These are phyloP conservation scores for Drosophila neonasuta DNA, from an alignment of 2,888 invertebrate species.

Conservation along the genomic window DNA sequence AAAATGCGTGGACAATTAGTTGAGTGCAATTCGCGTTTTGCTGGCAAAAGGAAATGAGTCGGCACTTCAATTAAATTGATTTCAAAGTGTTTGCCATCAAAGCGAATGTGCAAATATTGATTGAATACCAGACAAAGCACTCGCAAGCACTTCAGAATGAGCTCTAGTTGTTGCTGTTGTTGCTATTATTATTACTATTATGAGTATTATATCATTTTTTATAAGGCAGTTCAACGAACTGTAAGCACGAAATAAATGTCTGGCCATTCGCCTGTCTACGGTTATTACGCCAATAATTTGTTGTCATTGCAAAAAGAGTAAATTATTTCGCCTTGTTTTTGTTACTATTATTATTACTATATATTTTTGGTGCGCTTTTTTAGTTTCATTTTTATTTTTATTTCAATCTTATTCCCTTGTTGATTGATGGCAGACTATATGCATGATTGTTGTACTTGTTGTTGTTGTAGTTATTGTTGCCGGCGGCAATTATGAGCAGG, in stretches of 20 bases:
- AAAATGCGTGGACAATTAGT: slow-evolving; percentile 3
- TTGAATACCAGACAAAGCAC: slow-evolving; percentile 7
- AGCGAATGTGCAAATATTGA: slow-evolving; percentile 22
- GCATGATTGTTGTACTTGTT: slow-evolving; percentile 30
- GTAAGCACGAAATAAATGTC: slow-evolving; percentile 50
- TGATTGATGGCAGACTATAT: slow-evolving; percentile 54
- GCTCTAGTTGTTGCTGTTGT: slow-evolving; percentile 27
- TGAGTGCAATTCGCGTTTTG: slow-evolving; percentile 5
- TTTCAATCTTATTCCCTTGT: slow-evolving; percentile 26
- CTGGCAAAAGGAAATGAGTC: slow-evolving; percentile 2
- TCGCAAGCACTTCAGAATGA: slow-evolving; percentile 1
- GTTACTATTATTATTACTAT: not conserved
- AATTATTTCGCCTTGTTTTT: slow-evolving; percentile 12
- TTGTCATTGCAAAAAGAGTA: slow-evolving; percentile 35
- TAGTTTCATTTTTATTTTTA: slow-evolving; percentile 2
- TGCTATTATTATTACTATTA: slow-evolving; percentile 14
- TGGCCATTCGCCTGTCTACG: slow-evolving; percentile 26
- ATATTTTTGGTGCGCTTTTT: not conserved
- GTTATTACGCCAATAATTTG: slow-evolving; percentile 56
- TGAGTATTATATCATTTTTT: slow-evolving; percentile 26
- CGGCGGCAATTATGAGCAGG: slow-evolving; percentile 60
- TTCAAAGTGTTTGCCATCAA: slow-evolving; percentile 9
- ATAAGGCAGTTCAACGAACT: slow-evolving; percentile 63
- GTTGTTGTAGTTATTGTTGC: slow-evolving; percentile 50
- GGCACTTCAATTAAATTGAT: slow-evolving; percentile 11